Percentiles rank a stretch among this genome's conserved stretches.
phyloP scores from a whole-genome alignment of 37 sponge, comb jelly and placozoan genomes.

The Spongia lamella region DNA sequence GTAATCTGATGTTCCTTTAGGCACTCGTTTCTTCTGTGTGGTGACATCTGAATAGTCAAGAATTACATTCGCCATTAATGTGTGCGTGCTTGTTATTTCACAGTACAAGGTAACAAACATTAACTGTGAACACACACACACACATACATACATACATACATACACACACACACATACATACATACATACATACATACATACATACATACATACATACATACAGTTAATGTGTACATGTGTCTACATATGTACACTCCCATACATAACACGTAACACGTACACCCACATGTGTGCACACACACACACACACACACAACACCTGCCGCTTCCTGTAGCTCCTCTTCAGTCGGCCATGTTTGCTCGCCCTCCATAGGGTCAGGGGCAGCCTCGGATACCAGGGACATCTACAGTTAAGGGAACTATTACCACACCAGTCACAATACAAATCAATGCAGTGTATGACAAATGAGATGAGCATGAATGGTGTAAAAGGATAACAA shows the following conservation, averaged over 20 bases:
- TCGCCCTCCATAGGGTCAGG: constrained; percentile 96
- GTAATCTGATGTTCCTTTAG: constrained; percentile 84
- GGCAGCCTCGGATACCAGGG: constrained; percentile 69
- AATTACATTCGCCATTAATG: no score
- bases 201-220: no score
- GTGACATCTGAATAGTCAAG: background rate
- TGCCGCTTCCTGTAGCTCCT: constrained; percentile 78
- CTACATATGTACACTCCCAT: no score
- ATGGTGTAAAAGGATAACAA: background rate
- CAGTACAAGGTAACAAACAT: no score
- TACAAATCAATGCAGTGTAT: background rate
- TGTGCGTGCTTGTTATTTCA: no score
- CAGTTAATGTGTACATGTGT: background rate
- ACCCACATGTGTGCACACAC: constrained; percentile 1
- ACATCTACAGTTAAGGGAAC: constrained; percentile 49
- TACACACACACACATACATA: no score
- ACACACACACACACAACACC: constrained; percentile 13
- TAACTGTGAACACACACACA: no score
- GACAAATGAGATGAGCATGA: background rate
- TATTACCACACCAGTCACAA: background rate
- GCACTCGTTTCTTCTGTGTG: constrained; percentile 42
- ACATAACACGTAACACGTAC: background rate
- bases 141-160: no score
- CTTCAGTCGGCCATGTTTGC: constrained; percentile 98
- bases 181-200: no score